Percentiles rank a stretch among this genome's conserved stretches.
Evolutionary conservation across 2,797 vertebrate species (phyloP).

Genomic region (Jordanella pulchra): DNA sequence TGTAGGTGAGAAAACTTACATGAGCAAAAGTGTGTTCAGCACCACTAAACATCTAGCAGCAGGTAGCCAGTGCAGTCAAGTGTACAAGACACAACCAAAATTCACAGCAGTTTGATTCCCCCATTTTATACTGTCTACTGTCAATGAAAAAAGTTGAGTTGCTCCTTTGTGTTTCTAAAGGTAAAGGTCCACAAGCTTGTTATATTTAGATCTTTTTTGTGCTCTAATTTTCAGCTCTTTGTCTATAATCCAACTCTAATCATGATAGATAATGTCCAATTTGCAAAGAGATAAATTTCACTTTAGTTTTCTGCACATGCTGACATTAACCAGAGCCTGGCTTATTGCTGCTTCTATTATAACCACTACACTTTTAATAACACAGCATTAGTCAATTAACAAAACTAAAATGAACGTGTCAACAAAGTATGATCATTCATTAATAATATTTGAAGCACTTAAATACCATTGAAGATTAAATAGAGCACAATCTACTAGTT

Average conservation of each 20-base stretch:
- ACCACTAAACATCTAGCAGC: constrained; percentile 53
- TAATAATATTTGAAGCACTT: no score
- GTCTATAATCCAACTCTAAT: constrained; percentile 1
- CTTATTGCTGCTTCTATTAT: not conserved
- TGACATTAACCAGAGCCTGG: not conserved
- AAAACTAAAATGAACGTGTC: no score
- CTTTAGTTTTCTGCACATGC: constrained; percentile 19
- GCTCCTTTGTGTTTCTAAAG: constrained; percentile 42
- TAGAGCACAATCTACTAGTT: no score
- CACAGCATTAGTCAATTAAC: no score
- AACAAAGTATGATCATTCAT: no score
- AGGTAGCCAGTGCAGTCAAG: constrained; percentile 37
- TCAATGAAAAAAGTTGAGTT: constrained; percentile 54
- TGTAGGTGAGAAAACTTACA: constrained; percentile 34
- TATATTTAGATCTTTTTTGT: constrained; percentile 17
- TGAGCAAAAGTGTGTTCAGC: constrained; percentile 53
- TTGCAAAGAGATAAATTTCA: constrained; percentile 3
- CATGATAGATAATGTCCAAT: constrained; percentile 12
- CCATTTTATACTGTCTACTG: constrained; percentile 43
- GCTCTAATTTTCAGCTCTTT: constrained; percentile 19
- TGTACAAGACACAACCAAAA: constrained; percentile 37
- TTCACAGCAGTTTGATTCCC: constrained; percentile 51
- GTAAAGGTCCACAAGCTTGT: constrained; percentile 30
- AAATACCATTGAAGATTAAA: no score
- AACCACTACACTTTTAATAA: no score